Evolutionary conservation across 2,797 vertebrate genomes (phyloP).

Genomic region (Fistularia tabacaria): DNA sequence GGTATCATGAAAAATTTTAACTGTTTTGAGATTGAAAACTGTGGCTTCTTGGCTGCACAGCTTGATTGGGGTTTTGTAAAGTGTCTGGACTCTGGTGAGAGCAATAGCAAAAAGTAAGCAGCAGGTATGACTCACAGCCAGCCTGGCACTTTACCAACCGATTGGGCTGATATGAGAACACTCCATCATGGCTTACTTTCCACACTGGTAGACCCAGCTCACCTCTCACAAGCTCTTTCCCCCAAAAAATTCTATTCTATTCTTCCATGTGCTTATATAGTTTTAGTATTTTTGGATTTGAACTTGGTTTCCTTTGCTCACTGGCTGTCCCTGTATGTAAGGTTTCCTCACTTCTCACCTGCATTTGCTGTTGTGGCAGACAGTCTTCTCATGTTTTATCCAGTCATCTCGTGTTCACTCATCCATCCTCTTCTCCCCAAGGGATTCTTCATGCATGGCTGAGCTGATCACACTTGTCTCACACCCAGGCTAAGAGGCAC

Average conservation of each 20-base stretch:
- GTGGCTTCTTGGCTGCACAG: slow-evolving; percentile 26
- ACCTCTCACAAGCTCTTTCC: slow-evolving; percentile 28
- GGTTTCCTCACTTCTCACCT: background rate
- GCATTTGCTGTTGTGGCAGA: slow-evolving; percentile 31
- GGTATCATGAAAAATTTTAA: slow-evolving; percentile 13
- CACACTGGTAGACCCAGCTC: slow-evolving; percentile 25
- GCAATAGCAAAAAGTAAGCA: slow-evolving; percentile 17
- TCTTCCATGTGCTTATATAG: background rate
- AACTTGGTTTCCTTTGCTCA: no score
- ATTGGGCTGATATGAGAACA: slow-evolving; percentile 24
- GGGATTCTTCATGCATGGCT: slow-evolving; percentile 56
- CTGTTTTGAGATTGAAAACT: slow-evolving; percentile 29
- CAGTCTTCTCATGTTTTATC: slow-evolving; percentile 48
- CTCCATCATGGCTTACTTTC: slow-evolving; percentile 7
- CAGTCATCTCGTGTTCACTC: slow-evolving; percentile 46
- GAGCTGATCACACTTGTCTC: slow-evolving; percentile 49
- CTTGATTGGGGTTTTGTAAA: slow-evolving; percentile 30
- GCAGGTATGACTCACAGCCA: background rate
- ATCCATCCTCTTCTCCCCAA: slow-evolving; percentile 32
- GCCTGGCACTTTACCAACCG: slow-evolving; percentile 19
- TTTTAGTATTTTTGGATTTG: background rate
- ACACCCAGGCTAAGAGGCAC: slow-evolving; percentile 39
- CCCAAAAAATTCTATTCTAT: no score
- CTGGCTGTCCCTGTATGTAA: no score
- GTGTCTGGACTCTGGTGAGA: slow-evolving; percentile 14